A percentile compares a stretch with the other conserved stretches of the same genome.
phyloP scores from a whole-genome alignment of 2,888 invertebrate species.

The Xestobium rufovillosum region DNA sequence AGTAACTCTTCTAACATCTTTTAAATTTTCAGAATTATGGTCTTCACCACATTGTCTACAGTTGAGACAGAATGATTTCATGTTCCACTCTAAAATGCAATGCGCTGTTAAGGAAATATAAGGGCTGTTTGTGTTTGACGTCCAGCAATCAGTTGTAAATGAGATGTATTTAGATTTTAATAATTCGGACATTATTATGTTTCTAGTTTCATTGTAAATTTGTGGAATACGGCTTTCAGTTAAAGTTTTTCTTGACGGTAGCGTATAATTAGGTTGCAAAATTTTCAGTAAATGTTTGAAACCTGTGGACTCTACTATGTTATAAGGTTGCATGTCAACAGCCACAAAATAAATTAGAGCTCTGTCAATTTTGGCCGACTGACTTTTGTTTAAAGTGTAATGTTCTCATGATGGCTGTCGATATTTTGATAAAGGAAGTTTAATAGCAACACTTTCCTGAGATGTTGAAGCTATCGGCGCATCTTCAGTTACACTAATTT shows the following conservation, averaged over 20 bases:
- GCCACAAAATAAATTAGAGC: slow-evolving; percentile 7
- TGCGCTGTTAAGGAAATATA: slow-evolving; percentile 8
- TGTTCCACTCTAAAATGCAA: slow-evolving; percentile 3
- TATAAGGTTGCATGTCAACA: slow-evolving; percentile 7
- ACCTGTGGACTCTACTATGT: slow-evolving; percentile 5
- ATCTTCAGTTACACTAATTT: too few relatives aligned
- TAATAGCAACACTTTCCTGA: too few relatives aligned
- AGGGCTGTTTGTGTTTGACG: not conserved
- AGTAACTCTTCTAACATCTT: slow-evolving; percentile 1
- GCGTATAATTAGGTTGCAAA: slow-evolving; percentile 1
- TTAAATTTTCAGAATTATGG: slow-evolving; percentile 7
- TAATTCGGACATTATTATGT: too few relatives aligned
- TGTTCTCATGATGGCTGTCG: slow-evolving; percentile 1
- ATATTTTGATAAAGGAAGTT: slow-evolving; percentile 2
- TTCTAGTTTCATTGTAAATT: too few relatives aligned
- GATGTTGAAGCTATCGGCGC: too few relatives aligned
- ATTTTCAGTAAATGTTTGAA: slow-evolving; percentile 8
- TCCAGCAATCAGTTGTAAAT: slow-evolving; percentile 5
- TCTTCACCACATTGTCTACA: slow-evolving; percentile 6
- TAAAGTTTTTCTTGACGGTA: slow-evolving; percentile 6
- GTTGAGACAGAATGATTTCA: slow-evolving; percentile 7
- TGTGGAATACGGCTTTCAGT: too few relatives aligned
- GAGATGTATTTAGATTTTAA: not conserved
- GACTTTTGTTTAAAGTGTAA: slow-evolving; percentile 3
- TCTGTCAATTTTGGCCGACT: slow-evolving; percentile 3